Conservation (phyloP, 2,888 invertebrate species). For the Clitarchus hookeri region DNA sequence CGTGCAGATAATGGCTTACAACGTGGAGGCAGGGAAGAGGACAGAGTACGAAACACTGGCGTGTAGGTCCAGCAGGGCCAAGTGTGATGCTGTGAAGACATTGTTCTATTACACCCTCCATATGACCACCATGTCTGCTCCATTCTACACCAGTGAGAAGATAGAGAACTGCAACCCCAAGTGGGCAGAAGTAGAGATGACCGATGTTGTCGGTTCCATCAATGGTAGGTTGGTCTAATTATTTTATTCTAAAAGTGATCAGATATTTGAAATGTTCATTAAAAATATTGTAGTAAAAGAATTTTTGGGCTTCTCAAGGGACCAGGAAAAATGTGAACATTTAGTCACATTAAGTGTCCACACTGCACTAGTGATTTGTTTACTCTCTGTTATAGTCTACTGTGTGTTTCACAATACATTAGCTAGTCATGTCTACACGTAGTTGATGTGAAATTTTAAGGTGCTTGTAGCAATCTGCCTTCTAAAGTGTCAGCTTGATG, state of each 20-base stretch:
- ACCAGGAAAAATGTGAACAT: too few species aligned
- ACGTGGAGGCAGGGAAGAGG: slow-evolving; percentile 52
- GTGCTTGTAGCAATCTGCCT: too few species aligned
- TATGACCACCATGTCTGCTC: slow-evolving; percentile 77
- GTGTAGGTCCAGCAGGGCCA: slow-evolving; percentile 47
- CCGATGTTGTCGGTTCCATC: slow-evolving; percentile 48
- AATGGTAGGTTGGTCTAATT: slow-evolving; percentile 45
- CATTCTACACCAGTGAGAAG: slow-evolving; percentile 82
- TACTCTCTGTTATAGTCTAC: too few species aligned
- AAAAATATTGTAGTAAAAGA: too few species aligned
- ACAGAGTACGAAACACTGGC: slow-evolving; percentile 45
- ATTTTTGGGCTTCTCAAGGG: too few species aligned
- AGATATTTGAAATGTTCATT: too few species aligned
- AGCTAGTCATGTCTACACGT: too few species aligned
- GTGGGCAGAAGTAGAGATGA: slow-evolving; percentile 75
- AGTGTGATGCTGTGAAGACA: slow-evolving; percentile 48
- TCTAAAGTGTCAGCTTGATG: too few species aligned
- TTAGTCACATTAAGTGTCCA: too few species aligned
- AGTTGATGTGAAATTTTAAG: too few species aligned
- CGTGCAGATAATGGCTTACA: slow-evolving; percentile 72
- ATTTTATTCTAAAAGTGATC: not conserved
- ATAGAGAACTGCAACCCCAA: slow-evolving; percentile 73
- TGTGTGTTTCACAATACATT: too few species aligned
- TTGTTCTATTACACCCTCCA: slow-evolving; percentile 81
- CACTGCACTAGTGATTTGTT: too few species aligned